phyloP scores from a whole-genome alignment of 2,888 invertebrate genomes.

The Caenorhabditis sulstoni region DNA sequence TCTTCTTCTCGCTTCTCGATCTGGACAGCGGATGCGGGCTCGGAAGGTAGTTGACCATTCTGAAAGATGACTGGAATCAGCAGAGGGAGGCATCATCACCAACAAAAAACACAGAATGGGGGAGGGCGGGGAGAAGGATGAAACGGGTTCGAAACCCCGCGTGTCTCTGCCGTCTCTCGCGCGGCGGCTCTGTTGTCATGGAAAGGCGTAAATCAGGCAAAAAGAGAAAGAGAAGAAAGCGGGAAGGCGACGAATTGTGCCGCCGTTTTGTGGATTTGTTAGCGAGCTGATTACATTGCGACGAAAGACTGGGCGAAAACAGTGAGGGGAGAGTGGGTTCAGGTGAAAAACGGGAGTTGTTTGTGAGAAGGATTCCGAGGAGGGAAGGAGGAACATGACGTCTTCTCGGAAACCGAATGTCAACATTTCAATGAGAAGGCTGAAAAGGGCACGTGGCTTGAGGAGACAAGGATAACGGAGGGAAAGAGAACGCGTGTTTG shows the following conservation, averaged over 20 bases:
- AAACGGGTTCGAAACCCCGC: slow-evolving; percentile 16
- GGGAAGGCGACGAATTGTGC: not conserved
- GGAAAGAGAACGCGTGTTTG: too few species aligned
- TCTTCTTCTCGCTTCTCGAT: slow-evolving; percentile 44
- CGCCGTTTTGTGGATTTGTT: too few species aligned
- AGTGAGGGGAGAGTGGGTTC: not conserved
- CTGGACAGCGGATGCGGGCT: slow-evolving; percentile 21
- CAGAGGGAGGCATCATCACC: not conserved
- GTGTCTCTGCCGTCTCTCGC: slow-evolving; percentile 11
- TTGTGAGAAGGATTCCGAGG: too few species aligned
- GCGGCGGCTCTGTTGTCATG: slow-evolving; percentile 38
- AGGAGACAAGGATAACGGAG: too few species aligned
- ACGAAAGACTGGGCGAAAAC: too few species aligned
- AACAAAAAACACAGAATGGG: slow-evolving; percentile 8
- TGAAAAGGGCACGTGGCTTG: too few species aligned
- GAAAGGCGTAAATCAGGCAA: slow-evolving; percentile 8
- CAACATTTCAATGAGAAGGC: too few species aligned
- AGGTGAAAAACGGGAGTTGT: not conserved
- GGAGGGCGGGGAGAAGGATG: not conserved
- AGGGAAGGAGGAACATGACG: too few species aligned
- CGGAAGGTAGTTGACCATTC: slow-evolving; percentile 40
- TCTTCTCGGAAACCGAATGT: too few species aligned
- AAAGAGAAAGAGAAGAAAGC: slow-evolving; percentile 29
- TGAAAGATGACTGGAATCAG: not conserved
- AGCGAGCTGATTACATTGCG: not conserved